Evolutionary conservation across 2,113 vertebrate genomes (phyloP).

Genomic region (Lycocorax pyrrhopterus): DNA sequence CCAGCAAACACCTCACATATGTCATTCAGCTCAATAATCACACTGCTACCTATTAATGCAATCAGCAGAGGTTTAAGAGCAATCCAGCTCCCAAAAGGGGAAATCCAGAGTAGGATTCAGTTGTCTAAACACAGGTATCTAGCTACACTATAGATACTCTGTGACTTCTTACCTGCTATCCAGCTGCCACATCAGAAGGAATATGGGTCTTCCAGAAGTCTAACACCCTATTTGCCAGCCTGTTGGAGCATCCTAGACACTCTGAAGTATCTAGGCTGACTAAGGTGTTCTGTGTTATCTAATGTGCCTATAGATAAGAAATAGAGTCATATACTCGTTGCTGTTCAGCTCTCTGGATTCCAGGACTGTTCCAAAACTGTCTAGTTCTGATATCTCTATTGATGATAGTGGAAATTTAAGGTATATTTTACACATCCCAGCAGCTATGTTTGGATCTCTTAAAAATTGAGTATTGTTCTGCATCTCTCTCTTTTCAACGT

Average conservation of each 20-base stretch:
- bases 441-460: neutral
- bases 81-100: neutral
- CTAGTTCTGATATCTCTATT: neutral
- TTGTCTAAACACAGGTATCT: neutral
- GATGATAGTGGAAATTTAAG: neutral
- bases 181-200: neutral
- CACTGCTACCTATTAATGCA: neutral
- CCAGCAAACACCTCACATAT: neutral
- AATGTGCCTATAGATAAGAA: neutral
- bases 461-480: neutral
- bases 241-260: neutral
- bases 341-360: neutral
- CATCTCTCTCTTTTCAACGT: fast-evolving
- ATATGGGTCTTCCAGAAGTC: neutral
- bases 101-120: neutral
- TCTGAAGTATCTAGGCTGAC: neutral
- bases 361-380: neutral
- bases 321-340: neutral
- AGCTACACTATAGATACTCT: neutral
- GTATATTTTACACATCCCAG: neutral
- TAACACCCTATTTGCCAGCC: neutral
- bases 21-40: neutral
- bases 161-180: neutral
- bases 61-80: neutral
- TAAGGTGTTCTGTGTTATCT: neutral